These are phyloP conservation scores for Athene noctua DNA, from an alignment of 2,113 vertebrate genomes.

Conservation along the genomic window DNA sequence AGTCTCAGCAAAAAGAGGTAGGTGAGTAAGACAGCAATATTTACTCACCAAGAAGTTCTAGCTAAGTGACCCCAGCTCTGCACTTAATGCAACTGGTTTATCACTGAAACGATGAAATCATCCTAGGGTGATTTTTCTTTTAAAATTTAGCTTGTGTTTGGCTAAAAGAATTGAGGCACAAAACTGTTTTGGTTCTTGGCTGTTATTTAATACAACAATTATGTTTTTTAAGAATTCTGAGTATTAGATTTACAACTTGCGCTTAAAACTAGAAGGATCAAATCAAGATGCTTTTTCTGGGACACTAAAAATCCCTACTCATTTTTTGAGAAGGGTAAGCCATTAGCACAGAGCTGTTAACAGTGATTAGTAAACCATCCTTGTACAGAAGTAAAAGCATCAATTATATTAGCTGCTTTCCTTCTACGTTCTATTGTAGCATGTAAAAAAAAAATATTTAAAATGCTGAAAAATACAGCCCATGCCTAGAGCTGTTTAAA, in stretches of 20 bases:
- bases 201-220: background rate
- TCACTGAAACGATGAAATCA: background rate
- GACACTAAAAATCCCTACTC: background rate
- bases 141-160: background rate
- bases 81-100: background rate
- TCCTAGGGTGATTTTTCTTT: background rate
- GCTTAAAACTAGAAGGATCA: background rate
- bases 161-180: background rate
- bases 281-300: background rate
- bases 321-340: background rate
- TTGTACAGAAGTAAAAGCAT: background rate
- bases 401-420: background rate
- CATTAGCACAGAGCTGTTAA: background rate
- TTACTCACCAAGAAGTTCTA: background rate
- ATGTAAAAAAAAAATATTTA: background rate
- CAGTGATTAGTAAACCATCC: background rate
- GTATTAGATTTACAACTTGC: background rate
- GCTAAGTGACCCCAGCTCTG: background rate
- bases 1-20: background rate
- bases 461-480: background rate
- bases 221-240: background rate
- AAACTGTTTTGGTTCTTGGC: background rate
- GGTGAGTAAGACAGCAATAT: background rate
- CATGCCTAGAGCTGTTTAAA: background rate
- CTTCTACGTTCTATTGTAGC: background rate